These are phyloP conservation scores for Oplegnathus fasciatus DNA, from an alignment of 2,113 vertebrate genomes.

Conservation along the genomic window DNA sequence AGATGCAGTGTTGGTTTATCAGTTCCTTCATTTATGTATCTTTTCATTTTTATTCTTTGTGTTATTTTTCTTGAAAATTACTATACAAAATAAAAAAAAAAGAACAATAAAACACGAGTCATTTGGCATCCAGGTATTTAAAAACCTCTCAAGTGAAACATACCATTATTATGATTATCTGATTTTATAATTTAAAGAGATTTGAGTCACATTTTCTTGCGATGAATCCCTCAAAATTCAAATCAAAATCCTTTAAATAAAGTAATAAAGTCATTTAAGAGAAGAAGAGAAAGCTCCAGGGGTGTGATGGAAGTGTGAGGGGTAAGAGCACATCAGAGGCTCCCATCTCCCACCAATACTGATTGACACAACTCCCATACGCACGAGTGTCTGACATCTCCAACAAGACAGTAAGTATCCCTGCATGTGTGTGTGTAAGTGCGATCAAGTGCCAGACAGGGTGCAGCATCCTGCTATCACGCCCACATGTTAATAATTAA, in stretches of 20 bases:
- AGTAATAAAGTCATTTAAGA: background rate
- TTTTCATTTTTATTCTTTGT: background rate
- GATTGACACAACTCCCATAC: slow-evolving; percentile 14
- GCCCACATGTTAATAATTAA: slow-evolving; percentile 74
- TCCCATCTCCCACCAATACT: slow-evolving; percentile 13
- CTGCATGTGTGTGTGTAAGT: background rate
- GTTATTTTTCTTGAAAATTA: background rate
- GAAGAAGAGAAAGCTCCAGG: background rate
- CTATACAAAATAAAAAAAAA: background rate
- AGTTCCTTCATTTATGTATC: background rate
- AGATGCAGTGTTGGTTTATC: background rate
- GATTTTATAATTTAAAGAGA: background rate
- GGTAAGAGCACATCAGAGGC: slow-evolving; percentile 7
- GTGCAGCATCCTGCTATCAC: slow-evolving; percentile 24
- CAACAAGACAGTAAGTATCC: background rate
- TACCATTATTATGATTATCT: background rate
- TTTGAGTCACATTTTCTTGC: background rate
- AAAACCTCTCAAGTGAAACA: background rate
- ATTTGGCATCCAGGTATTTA: background rate
- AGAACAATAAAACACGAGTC: background rate
- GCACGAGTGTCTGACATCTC: slow-evolving; percentile 21
- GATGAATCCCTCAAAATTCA: background rate
- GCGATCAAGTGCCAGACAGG: slow-evolving; percentile 23
- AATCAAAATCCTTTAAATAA: background rate
- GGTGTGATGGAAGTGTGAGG: slow-evolving; percentile 5